Base-by-base conservation (phyloP, 2,888 invertebrate species). In the Yponomeuta malinellus region DNA sequence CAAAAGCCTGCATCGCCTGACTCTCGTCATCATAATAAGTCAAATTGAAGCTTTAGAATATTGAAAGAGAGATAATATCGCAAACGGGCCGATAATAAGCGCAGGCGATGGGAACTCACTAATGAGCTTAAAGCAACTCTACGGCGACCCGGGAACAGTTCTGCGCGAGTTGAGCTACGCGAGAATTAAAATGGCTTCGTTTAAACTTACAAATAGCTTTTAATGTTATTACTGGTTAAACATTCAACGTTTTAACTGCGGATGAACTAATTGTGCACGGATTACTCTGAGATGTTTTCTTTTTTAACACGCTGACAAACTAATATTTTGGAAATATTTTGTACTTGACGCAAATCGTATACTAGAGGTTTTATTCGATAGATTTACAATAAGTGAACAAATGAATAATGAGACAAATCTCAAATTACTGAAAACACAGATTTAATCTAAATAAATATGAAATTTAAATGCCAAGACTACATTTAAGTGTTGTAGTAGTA, bases 181-280 rank as follows among this genome's bases (percentile, higher is more conserved):
- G 52, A 15, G 64, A 64, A 48, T 48, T 68, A 43, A 68, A 68
- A 68, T 68, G 52, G 52, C 52, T 68, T 52, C 59, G n/a, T 52
- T 10, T 64, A 23, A 64, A 64, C 31, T 64, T 64, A 64, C 52
- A 59, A 59, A 15, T 59, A 59, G 15, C 52, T 59, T 59, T 15
- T 15, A 59, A 59, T 59, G 52, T 59, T 15, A 59, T 59, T 59
- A 59, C 52, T 15, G 52, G 52, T 59, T 59, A 59, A 59, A 59
- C 52, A 15, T 59, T 59, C 15, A 15, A 59, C 52, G 52, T 15
- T 59, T 15, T 59, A 59, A 59, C 52, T 59, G 52, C 15, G 15
- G 52, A 12, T 59, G 15, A 5, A 52, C 6, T 43, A 43, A 3
- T 43, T 8, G 43, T 0, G 43, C 8, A 43, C 8, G 8, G 43